Evolutionary conservation across 2,888 invertebrate species (phyloP).

Genomic region (Alentia gelatinosa): DNA sequence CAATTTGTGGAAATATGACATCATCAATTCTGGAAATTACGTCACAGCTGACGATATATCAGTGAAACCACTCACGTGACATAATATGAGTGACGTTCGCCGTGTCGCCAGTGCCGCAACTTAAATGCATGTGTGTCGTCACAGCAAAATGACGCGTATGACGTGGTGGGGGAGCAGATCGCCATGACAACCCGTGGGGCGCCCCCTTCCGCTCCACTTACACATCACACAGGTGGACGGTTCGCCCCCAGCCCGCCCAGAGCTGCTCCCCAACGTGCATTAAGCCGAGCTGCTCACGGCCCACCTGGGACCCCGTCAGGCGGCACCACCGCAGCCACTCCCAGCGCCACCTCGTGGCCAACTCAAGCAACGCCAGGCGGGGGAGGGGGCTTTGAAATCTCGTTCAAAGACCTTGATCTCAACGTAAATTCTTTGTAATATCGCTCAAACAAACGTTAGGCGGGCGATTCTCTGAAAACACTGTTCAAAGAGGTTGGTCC

Average conservation of each 20-base stretch:
- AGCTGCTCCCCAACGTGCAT: background rate
- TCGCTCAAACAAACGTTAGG: too few relatives aligned
- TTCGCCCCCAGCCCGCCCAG: background rate
- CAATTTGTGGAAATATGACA: too few relatives aligned
- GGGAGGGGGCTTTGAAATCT: background rate
- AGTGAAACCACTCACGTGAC: too few relatives aligned
- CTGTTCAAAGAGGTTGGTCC: too few relatives aligned
- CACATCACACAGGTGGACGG: slow-evolving; percentile 33
- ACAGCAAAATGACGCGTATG: too few relatives aligned
- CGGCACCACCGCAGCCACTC: background rate
- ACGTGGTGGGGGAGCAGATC: background rate
- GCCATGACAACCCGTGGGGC: background rate
- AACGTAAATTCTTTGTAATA: background rate
- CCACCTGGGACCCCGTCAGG: slow-evolving; percentile 34
- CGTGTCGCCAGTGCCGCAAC: too few relatives aligned
- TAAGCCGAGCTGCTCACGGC: background rate
- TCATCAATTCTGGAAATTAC: too few relatives aligned
- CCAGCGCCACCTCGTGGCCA: background rate
- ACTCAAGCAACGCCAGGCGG: too few relatives aligned
- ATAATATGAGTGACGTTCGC: too few relatives aligned
- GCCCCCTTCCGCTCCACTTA: slow-evolving; percentile 19
- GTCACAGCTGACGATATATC: too few relatives aligned
- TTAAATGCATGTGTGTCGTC: too few relatives aligned
- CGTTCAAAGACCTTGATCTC: background rate
- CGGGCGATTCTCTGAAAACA: too few relatives aligned